Percentiles rank a stretch among this genome's conserved stretches.
These are phyloP conservation scores for Trachymyrmex septentrionalis DNA, from an alignment of 1,140 invertebrate species.

Conservation along the genomic window DNA sequence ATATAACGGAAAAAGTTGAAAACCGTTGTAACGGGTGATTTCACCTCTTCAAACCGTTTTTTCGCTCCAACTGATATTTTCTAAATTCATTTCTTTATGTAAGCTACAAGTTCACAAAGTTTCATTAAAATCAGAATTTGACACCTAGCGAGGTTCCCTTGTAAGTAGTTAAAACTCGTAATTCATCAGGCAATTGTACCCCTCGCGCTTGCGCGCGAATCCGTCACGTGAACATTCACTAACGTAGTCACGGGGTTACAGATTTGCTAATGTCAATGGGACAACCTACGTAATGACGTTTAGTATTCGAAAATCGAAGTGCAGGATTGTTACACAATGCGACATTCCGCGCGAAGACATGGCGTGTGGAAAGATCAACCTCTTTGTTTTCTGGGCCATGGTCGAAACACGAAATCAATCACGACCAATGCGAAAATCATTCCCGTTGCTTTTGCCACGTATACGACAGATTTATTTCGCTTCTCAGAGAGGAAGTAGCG, in stretches of 20 bases:
- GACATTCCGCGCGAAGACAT: constrained; percentile 69
- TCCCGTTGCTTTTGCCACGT: not conserved
- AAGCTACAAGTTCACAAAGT: too few relatives aligned
- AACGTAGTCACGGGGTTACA: not conserved
- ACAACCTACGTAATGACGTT: constrained; percentile 56
- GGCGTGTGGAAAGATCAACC: constrained; percentile 71
- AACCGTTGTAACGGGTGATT: too few relatives aligned
- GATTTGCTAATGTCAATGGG: constrained; percentile 49
- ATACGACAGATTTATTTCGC: not conserved
- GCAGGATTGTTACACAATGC: constrained; percentile 70
- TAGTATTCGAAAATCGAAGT: constrained; percentile 79
- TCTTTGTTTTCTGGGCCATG: constrained; percentile 77
- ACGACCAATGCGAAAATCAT: constrained; percentile 17
- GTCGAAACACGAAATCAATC: constrained; percentile 65
- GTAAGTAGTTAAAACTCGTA: constrained; percentile 1
- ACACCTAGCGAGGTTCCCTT: too few relatives aligned
- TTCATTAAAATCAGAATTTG: too few relatives aligned
- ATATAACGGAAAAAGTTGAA: too few relatives aligned
- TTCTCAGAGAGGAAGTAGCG: not conserved
- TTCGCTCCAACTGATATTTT: too few relatives aligned
- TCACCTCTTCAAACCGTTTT: too few relatives aligned
- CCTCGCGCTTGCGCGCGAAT: not conserved
- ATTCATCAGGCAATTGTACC: not conserved
- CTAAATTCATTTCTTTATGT: too few relatives aligned
- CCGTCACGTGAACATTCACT: not conserved